A percentile compares a stretch with the other conserved stretches of the same genome.
These are phyloP conservation scores for Clupea harengus DNA, from an alignment of 2,113 vertebrate species.

Conservation along the genomic window DNA sequence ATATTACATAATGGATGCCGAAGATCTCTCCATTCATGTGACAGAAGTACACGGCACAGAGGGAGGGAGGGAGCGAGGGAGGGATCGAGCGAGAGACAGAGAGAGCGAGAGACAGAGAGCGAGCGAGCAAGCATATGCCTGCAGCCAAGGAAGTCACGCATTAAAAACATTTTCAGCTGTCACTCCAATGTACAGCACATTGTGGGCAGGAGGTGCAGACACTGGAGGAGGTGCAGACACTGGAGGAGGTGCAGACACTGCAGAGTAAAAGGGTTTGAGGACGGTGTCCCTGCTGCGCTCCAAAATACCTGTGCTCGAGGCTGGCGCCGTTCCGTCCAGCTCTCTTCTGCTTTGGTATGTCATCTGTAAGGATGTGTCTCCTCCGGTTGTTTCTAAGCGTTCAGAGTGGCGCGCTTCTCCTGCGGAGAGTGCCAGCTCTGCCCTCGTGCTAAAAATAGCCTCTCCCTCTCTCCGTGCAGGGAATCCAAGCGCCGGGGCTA, in stretches of 20 bases:
- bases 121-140: not conserved
- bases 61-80: constrained; percentile 21
- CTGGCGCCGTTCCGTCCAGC: constrained; percentile 18
- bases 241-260: not conserved
- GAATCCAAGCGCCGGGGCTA: constrained; percentile 51
- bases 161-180: constrained; percentile 13
- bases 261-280: not conserved
- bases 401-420: constrained; percentile 50
- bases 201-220: constrained; percentile 19
- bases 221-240: not conserved
- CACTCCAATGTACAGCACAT: constrained; percentile 12
- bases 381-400: constrained; percentile 9
- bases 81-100: constrained; percentile 6
- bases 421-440: constrained; percentile 37
- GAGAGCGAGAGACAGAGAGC: constrained; percentile 17
- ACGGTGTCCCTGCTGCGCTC: constrained; percentile 5
- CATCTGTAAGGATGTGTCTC: constrained; percentile 24
- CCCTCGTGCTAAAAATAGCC: constrained; percentile 62
- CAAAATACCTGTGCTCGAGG: constrained; percentile 34
- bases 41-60: constrained; percentile 41
- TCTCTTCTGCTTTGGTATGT: constrained; percentile 36
- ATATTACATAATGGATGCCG: constrained; percentile 58
- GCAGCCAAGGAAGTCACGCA: constrained; percentile 23
- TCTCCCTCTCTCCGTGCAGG: constrained; percentile 12
- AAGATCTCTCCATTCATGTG: constrained; percentile 55